Evolutionary conservation across 92 coral and sea anemone species (phyloP).

Genomic region (Epizoanthus scotinus): DNA sequence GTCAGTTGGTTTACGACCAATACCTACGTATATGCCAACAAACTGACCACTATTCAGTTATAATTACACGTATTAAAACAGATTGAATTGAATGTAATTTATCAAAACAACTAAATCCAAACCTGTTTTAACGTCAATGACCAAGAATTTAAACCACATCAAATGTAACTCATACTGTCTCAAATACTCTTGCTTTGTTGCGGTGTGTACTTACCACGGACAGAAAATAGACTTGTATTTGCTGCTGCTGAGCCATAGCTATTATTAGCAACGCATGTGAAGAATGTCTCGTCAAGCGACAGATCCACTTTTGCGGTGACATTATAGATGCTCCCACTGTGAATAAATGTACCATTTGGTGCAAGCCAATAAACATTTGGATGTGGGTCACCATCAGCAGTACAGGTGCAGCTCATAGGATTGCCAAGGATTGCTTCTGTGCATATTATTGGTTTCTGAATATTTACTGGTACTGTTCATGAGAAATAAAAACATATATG

Average conservation of each 20-base stretch:
- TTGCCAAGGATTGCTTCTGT: background rate
- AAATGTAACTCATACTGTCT: too few species aligned
- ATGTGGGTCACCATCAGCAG: background rate
- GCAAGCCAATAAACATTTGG: slow-evolving; percentile 7
- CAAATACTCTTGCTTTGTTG: background rate
- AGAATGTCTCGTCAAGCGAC: background rate
- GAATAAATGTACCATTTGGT: slow-evolving; percentile 13
- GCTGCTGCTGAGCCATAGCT: background rate
- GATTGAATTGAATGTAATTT: too few species aligned
- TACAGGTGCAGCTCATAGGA: slow-evolving; percentile 17
- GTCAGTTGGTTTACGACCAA: too few species aligned
- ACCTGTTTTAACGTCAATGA: too few species aligned
- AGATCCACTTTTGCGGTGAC: background rate
- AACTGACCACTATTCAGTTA: too few species aligned
- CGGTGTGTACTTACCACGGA: slow-evolving; percentile 8
- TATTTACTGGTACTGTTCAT: background rate
- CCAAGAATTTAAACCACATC: too few species aligned
- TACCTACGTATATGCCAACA: too few species aligned
- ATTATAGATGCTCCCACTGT: background rate
- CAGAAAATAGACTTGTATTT: background rate
- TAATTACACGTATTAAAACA: too few species aligned
- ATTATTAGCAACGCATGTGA: background rate
- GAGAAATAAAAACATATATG: too few species aligned
- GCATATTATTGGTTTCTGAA: background rate
- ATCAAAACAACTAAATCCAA: too few species aligned